Conservation (phyloP, 1,140 invertebrate species). For the Penaeus japonicus region DNA sequence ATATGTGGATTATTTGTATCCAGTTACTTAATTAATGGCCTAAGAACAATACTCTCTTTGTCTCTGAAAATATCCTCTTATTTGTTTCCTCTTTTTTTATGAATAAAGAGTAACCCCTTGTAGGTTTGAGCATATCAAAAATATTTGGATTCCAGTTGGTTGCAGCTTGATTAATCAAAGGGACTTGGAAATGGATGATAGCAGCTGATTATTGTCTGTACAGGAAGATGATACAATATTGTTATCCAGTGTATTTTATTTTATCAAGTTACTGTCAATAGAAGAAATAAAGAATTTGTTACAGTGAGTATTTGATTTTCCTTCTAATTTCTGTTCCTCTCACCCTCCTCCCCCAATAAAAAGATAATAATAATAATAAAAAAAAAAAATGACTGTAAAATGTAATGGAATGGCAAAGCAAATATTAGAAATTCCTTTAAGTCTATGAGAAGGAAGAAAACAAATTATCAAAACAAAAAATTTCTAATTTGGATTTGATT, state of each 20-base stretch:
- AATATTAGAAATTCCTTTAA: too few species aligned
- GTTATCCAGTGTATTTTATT: conserved; percentile 55
- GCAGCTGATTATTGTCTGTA: conserved; percentile 53
- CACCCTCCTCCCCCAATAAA: neutral
- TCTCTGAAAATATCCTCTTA: neutral
- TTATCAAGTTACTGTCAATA: conserved; percentile 54
- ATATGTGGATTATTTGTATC: neutral
- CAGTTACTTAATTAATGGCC: neutral
- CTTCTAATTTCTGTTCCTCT: neutral
- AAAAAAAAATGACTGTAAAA: too few species aligned
- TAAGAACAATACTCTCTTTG: neutral
- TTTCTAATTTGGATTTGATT: too few species aligned
- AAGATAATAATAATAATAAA: too few species aligned
- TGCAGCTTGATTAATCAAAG: conserved; percentile 44
- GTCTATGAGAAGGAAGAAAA: too few species aligned
- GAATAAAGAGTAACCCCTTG: neutral
- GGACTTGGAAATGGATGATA: conserved; percentile 50
- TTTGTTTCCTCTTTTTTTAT: conserved; percentile 12
- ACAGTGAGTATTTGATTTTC: neutral
- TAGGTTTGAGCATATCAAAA: conserved; percentile 26
- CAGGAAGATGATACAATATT: conserved; percentile 53
- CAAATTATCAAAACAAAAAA: too few species aligned
- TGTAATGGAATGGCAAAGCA: too few species aligned
- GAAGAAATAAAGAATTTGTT: conserved; percentile 55
- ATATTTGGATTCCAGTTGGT: conserved; percentile 46